A percentile compares a stretch with the other conserved stretches of the same genome.
phyloP scores from a whole-genome alignment of 2,113 vertebrate species.

The Amblyornis subalaris region DNA sequence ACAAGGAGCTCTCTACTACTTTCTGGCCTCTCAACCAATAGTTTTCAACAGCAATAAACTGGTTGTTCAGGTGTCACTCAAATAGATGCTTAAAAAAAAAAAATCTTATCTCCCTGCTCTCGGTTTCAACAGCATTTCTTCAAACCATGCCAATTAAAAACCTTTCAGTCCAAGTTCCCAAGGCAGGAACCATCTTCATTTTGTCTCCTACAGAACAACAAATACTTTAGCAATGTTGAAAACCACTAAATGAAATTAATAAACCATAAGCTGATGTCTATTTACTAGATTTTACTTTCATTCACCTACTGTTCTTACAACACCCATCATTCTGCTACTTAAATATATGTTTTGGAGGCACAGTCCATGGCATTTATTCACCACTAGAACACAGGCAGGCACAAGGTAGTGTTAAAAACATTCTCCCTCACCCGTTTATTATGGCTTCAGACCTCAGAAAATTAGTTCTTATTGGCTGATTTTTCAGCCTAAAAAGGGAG shows the following conservation, averaged over 20 bases:
- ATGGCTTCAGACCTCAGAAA: background rate
- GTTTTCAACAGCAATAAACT: background rate
- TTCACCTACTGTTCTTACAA: background rate
- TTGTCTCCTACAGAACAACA: background rate
- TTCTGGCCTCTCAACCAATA: background rate
- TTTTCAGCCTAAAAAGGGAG: background rate
- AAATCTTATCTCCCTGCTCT: background rate
- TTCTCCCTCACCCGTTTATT: background rate
- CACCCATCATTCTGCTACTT: background rate
- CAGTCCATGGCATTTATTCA: background rate
- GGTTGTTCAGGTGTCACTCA: background rate
- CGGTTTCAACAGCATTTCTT: background rate
- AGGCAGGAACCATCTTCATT: background rate
- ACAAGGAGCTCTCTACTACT: background rate
- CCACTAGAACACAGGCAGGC: background rate
- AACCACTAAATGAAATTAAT: background rate
- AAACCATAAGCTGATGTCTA: background rate
- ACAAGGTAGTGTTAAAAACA: background rate
- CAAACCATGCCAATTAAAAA: background rate
- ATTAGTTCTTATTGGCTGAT: background rate
- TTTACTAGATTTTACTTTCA: background rate
- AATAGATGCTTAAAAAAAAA: background rate
- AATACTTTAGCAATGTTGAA: background rate
- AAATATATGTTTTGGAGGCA: background rate
- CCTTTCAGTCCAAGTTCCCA: background rate